Evolutionary conservation across 1,140 invertebrate species (phyloP).

Genomic region (Mylabris phalerata): DNA sequence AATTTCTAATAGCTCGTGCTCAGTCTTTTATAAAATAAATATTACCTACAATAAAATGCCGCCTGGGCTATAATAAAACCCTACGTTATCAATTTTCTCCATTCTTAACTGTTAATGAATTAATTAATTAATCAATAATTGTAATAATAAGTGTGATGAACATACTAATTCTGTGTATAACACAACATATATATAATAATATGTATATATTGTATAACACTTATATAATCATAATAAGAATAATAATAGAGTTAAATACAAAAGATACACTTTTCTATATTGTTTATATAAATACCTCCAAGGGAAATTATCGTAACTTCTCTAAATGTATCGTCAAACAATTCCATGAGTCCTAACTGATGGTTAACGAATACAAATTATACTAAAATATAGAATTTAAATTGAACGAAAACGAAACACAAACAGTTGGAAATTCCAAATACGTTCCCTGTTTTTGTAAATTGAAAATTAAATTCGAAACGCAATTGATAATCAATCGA

Average conservation of each 20-base stretch:
- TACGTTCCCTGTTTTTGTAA: not conserved
- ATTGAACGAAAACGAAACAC: not conserved
- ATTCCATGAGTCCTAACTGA: conserved; percentile 7
- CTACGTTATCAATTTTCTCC: conserved; percentile 6
- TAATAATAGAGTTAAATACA: conserved; percentile 7
- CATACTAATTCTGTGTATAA: conserved; percentile 12
- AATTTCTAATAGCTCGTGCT: conserved; percentile 24
- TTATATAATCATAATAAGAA: not conserved
- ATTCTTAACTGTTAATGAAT: too few relatives aligned
- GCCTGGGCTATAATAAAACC: conserved; percentile 6
- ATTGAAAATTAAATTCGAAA: too few relatives aligned
- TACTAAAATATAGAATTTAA: not conserved
- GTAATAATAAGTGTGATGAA: conserved; percentile 3
- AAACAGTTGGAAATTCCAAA: not conserved
- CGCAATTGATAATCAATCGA: not conserved
- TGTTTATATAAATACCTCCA: not conserved
- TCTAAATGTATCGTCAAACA: not conserved
- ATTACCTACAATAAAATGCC: conserved; percentile 13
- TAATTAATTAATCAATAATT: too few relatives aligned
- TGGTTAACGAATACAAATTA: not conserved
- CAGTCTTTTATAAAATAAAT: conserved; percentile 25
- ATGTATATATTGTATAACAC: conserved; percentile 1
- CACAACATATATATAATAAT: conserved; percentile 6
- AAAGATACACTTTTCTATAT: not conserved
- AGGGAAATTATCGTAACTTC: not conserved